Evolutionary conservation across 2,888 invertebrate genomes (phyloP).

Genomic region (Brachylomia viminalis): DNA sequence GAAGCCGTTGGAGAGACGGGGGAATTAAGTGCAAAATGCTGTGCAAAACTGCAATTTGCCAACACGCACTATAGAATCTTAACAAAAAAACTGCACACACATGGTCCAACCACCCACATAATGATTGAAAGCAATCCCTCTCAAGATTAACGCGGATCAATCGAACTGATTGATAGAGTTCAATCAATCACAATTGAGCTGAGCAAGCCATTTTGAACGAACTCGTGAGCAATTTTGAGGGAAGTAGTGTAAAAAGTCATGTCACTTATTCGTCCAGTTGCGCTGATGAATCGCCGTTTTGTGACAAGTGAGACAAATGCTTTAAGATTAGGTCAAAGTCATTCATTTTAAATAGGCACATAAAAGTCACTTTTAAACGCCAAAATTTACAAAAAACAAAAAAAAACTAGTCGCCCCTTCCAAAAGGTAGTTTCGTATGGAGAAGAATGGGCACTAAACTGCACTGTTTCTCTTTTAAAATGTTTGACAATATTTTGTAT

Average conservation of each 20-base stretch:
- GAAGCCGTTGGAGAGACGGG: neutral
- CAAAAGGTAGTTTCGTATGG: too few relatives aligned
- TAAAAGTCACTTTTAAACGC: too few relatives aligned
- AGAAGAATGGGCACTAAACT: too few relatives aligned
- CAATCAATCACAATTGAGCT: constrained; percentile 64
- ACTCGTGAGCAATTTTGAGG: constrained; percentile 41
- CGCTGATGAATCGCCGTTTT: constrained; percentile 25
- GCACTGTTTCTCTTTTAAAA: too few relatives aligned
- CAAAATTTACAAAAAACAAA: too few relatives aligned
- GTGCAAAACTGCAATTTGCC: neutral
- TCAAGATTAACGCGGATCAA: constrained; percentile 53
- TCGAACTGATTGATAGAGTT: constrained; percentile 57
- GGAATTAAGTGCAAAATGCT: neutral
- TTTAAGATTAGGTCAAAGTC: neutral
- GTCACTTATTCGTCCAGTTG: constrained; percentile 18
- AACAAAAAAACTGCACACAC: constrained; percentile 5
- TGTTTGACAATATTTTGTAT: too few relatives aligned
- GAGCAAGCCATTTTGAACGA: constrained; percentile 48
- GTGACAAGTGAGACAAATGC: constrained; percentile 3
- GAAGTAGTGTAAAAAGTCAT: constrained; percentile 37
- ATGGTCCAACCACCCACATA: constrained; percentile 5
- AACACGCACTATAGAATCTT: neutral
- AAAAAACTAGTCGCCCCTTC: too few relatives aligned
- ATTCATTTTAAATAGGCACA: too few relatives aligned
- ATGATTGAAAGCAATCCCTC: constrained; percentile 47